phyloP scores from a whole-genome alignment of 2,113 vertebrate species.

The Notothenia coriiceps region DNA sequence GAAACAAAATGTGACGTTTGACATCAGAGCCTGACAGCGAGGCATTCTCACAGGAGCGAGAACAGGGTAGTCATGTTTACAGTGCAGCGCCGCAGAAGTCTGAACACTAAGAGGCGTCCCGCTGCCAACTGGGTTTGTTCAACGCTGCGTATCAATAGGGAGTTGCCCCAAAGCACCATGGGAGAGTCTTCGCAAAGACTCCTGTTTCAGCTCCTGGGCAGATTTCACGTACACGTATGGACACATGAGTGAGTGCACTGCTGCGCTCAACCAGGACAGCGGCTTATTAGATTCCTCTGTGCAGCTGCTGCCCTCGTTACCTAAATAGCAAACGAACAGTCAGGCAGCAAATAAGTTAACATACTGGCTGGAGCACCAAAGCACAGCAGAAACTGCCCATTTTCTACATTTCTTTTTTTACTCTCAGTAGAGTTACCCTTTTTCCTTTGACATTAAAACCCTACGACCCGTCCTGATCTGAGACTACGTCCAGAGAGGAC shows the following conservation, averaged over 20 bases:
- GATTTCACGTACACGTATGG: conserved; percentile 18
- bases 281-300: conserved; percentile 42
- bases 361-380: conserved; percentile 64
- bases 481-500: conserved; percentile 16
- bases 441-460: conserved; percentile 31
- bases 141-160: conserved; percentile 61
- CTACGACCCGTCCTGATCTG: conserved; percentile 33
- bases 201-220: conserved; percentile 39
- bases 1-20: conserved; percentile 22
- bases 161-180: conserved; percentile 78
- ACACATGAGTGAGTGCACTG: conserved; percentile 39
- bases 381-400: conserved; percentile 55
- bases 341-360: conserved; percentile 47
- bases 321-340: conserved; percentile 46
- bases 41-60: conserved; percentile 15
- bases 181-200: conserved; percentile 49
- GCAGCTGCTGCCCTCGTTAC: conserved; percentile 35
- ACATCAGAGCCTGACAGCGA: conserved; percentile 18
- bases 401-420: not conserved
- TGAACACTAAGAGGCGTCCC: conserved; percentile 32
- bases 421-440: conserved; percentile 36
- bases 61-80: conserved; percentile 33
- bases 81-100: conserved; percentile 27
- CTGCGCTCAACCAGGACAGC: conserved; percentile 59
- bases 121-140: conserved; percentile 39